Base-by-base conservation (phyloP, 37 sponge, comb jelly and placozoan species). In the Beroe ovata region DNA sequence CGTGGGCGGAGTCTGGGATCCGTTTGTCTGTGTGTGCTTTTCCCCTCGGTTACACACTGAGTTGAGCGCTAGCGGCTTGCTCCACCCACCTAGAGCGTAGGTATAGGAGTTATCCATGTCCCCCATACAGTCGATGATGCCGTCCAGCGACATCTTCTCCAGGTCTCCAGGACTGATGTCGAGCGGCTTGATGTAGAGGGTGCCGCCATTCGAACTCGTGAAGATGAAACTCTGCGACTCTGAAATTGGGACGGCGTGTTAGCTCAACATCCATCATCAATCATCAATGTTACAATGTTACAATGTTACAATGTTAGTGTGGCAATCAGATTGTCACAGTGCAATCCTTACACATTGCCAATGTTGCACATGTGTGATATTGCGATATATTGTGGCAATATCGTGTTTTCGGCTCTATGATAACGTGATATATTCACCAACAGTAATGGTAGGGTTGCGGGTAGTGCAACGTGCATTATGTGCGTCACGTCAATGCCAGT, bases 81-180 rank as follows among this genome's bases (percentile, higher is more conserved):
- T 77, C 84, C 84, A 77, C 8, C 84, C 54, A 21, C 84, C 84
- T 25, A 39, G 25, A 14, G 84, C 84, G 54, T 77, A 77, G 54
- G 54, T 77, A 54, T 77, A 77, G 47, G 84, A 39, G 54, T 77
- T 42, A 29, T 39, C 54, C 54, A 42, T 42, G 26, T 39, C 54
- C 8, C 54, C 84, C 38, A 77, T 42, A 1, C 36, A 42, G 84
- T 77, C 84, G 3, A 77, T 77, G 11, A 77, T 39, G 14, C 84
- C 84, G 84, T 77, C 54, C 84, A 77, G 84, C 36, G 84, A 77
- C 84, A 77, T 77, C 28, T 77, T 77, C 84, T 77, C 84, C 3
- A 77, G 42, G 84, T 77, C 84, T 11, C 28, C 28, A 1, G 84
- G 36, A 36, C 36, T 21, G 1, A 77, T 30, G 84, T 77, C 54